Evolutionary conservation across 1,140 invertebrate species (phyloP).

Genomic region (Alviniconcha marisindica): DNA sequence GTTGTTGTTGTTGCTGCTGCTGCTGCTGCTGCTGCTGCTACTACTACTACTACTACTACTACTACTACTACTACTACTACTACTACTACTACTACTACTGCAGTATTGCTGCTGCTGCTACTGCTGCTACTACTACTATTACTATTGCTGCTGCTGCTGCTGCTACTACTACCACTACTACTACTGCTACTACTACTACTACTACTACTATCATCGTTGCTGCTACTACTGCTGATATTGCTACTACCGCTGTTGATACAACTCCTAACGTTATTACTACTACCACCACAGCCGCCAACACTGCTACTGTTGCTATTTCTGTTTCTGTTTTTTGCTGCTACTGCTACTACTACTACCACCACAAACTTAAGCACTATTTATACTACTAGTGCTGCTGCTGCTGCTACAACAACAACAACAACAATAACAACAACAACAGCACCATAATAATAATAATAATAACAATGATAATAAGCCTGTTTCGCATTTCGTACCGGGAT

Average conservation of each 20-base stretch:
- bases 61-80: conserved; percentile 39
- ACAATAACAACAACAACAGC: conserved; percentile 24
- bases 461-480: too few relatives aligned
- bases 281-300: conserved; percentile 40
- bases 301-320: too few relatives aligned
- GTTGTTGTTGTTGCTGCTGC: too few relatives aligned
- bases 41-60: conserved; percentile 62
- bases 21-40: too few relatives aligned
- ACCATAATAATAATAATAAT: too few relatives aligned
- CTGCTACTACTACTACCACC: too few relatives aligned
- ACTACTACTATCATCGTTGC: conserved; percentile 18
- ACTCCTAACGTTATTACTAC: conserved; percentile 29
- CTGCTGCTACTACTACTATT: too few relatives aligned
- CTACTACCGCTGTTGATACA: not conserved
- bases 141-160: not conserved
- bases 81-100: conserved; percentile 33
- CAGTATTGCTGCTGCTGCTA: too few relatives aligned
- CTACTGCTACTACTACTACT: conserved; percentile 12
- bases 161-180: not conserved
- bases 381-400: conserved; percentile 40
- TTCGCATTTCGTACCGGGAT: too few relatives aligned
- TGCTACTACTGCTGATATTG: conserved; percentile 31
- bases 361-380: too few relatives aligned
- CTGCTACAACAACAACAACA: conserved; percentile 39
- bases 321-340: too few relatives aligned